Evolutionary conservation across 2,113 vertebrate genomes (phyloP).

Genomic region (Clupea harengus): DNA sequence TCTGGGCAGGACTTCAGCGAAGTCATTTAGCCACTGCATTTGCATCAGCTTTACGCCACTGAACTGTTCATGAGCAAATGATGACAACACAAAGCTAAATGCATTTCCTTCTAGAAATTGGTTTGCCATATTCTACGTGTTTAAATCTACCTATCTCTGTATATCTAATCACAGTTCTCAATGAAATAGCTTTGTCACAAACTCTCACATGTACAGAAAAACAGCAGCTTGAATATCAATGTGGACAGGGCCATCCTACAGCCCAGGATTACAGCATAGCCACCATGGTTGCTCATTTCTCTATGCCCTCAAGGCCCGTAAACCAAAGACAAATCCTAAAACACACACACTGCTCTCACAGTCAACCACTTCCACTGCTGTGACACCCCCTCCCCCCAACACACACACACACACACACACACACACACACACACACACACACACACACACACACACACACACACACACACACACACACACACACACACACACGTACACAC

Average conservation of each 20-base stretch:
- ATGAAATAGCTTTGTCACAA: not conserved
- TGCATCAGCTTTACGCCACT: not conserved
- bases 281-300: not conserved
- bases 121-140: not conserved
- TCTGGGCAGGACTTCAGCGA: not conserved
- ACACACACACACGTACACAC: conserved; percentile 24
- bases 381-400: not conserved
- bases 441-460: conserved; percentile 5
- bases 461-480: conserved; percentile 18
- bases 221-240: not conserved
- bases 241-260: not conserved
- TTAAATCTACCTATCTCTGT: conserved; percentile 2
- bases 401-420: not conserved
- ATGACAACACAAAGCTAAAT: not conserved
- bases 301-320: not conserved
- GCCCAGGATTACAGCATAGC: not conserved
- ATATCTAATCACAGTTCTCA: not conserved
- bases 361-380: not conserved
- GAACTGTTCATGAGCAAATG: not conserved
- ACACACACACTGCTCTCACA: conserved; percentile 6
- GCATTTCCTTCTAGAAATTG: not conserved
- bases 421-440: conserved; percentile 1
- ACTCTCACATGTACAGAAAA: not conserved
- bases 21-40: not conserved
- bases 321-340: not conserved